Evolutionary conservation across 2,113 vertebrate species (phyloP), one percentile per base, ranked within the genome.

Genomic region (Heptranchias perlo): DNA sequence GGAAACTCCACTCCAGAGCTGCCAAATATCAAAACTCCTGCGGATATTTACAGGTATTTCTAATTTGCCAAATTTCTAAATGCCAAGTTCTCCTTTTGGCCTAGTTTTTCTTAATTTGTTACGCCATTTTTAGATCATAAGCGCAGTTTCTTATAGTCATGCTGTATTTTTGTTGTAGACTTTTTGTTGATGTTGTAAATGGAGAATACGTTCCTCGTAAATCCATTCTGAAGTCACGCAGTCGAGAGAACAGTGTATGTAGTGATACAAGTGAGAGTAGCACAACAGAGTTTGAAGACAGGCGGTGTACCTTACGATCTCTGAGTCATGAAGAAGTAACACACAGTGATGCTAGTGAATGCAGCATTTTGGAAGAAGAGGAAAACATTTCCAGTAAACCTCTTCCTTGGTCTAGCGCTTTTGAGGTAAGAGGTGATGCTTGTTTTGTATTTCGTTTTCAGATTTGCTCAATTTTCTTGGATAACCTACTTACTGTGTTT

Each of bases 191-290:
- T 58, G 97, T 99, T 96, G 99, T 98, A 97, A 99, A 99, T 96
- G 99, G 99, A 65, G 99, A 99, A 87, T 99, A 98, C 93, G 96
- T 98, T 96, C 98, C 98, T 96, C 98, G 99, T 95, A 99, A 99
- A 98, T 99, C 99, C 96, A 99, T 99, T 97, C 97, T 99, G 94
- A 99, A 99, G 97, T 99, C 98, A 1, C 98, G 99, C 18, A 99
- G 99, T 97, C 98, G 99, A n/a, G 99, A 99, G 97, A 98, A 99
- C 97, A 99, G 99, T 73, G 98, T 99, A 92, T 99, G 99, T 97
- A 99, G 99, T 35, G 99, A 99, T 97, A 99, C 98, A 96, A 98
- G 98, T 44, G 98, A 98, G 96, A 98, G 98, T 97, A 98, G 98
- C 52, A 96, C 97, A 25, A 97, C 99, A 0, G 99, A 99, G 93